Percentiles rank a stretch among this genome's conserved stretches.
These are phyloP conservation scores for Microcebus griseorufus DNA, from an alignment of 2,113 vertebrate genomes.

Conservation along the genomic window DNA sequence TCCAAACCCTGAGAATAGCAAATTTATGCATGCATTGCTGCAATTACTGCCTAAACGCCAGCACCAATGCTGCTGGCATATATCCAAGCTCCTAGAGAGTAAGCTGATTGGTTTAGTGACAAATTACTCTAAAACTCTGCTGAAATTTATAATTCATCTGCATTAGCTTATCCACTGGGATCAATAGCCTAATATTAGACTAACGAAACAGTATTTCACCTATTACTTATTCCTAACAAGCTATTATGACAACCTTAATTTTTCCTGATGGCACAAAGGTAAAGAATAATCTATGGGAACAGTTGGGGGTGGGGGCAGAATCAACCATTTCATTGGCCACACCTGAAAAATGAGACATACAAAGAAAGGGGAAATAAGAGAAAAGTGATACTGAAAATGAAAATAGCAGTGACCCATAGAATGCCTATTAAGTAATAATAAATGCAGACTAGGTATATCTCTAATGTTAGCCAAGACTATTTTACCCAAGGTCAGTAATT, in stretches of 20 bases:
- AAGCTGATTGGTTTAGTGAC: background rate
- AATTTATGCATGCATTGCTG: conserved; percentile 14
- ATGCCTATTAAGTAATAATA: background rate
- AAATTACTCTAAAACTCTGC: background rate
- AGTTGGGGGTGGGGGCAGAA: background rate
- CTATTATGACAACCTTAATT: background rate
- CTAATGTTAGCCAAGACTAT: background rate
- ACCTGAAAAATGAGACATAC: conserved; percentile 4
- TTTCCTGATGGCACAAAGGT: background rate
- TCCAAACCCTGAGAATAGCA: background rate
- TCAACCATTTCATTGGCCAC: background rate
- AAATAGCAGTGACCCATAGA: background rate
- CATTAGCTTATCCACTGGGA: background rate
- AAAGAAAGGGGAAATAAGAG: background rate
- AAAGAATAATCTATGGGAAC: background rate
- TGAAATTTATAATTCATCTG: background rate
- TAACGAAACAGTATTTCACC: background rate
- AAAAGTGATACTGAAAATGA: background rate
- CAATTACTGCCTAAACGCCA: background rate
- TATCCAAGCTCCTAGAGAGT: background rate
- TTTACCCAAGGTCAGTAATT: background rate
- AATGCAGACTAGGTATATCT: background rate
- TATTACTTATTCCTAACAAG: background rate
- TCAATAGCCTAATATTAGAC: background rate
- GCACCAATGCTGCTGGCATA: background rate